Evolutionary conservation across 1,140 invertebrate genomes (phyloP).

Genomic region (Leptopilina boulardi): DNA sequence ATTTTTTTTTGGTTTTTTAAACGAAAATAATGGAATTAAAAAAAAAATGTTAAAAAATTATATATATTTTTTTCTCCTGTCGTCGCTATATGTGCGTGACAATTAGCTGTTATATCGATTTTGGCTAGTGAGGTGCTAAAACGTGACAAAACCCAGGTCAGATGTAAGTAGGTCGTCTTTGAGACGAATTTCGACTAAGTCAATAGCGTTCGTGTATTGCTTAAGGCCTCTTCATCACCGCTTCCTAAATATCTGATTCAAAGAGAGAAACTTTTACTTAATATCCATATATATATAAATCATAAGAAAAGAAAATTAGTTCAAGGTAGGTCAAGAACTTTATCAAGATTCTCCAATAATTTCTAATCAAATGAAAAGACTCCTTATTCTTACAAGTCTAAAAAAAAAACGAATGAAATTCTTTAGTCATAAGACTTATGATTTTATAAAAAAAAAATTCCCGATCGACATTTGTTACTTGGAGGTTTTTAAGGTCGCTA

Average conservation of each 20-base stretch:
- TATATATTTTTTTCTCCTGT: neutral
- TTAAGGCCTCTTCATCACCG: neutral
- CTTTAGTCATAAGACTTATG: no score
- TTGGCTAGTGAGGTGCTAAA: conserved; percentile 16
- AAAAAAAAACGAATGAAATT: no score
- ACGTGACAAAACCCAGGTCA: conserved; percentile 27
- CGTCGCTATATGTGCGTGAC: conserved; percentile 8
- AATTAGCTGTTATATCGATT: conserved; percentile 28
- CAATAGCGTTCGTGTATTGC: neutral
- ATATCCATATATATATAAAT: no score
- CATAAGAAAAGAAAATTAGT: neutral
- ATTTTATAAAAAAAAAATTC: no score
- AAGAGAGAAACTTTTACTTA: neutral
- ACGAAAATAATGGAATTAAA: no score
- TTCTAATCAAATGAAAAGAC: conserved; percentile 31
- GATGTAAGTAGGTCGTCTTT: conserved; percentile 16
- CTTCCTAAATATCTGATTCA: conserved; percentile 11
- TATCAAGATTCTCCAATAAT: conserved; percentile 19
- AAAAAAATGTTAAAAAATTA: no score
- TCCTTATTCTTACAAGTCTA: neutral
- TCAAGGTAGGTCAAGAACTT: neutral
- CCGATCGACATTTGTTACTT: no score
- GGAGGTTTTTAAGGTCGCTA: no score
- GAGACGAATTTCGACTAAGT: conserved; percentile 28
- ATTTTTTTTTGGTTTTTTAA: no score